A percentile compares a stretch with the other conserved stretches of the same genome.
These are phyloP conservation scores for Melanotaenia trifasciata DNA, from an alignment of 2,797 vertebrate genomes.

Conservation along the genomic window DNA sequence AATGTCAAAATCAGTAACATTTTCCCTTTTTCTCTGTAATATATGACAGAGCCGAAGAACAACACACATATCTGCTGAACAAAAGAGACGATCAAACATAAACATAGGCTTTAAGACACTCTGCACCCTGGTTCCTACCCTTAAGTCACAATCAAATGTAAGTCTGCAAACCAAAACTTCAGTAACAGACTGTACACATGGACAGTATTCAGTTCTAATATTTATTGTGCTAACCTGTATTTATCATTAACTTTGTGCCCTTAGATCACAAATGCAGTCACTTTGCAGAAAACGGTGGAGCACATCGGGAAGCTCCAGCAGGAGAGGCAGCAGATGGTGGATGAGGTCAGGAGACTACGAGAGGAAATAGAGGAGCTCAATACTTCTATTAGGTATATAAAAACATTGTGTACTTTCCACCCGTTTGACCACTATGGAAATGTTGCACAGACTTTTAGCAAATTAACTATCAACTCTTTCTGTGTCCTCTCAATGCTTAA, in stretches of 20 bases:
- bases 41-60: constrained; percentile 87
- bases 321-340: constrained; percentile 92
- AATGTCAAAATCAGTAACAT: background rate
- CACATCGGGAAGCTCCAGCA: constrained; percentile 98
- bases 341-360: constrained; percentile 89
- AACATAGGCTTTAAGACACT: constrained; percentile 92
- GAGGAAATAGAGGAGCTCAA: constrained; percentile 96
- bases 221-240: background rate
- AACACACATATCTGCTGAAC: constrained; percentile 92
- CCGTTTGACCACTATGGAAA: background rate
- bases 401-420: background rate
- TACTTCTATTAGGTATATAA: constrained; percentile 90
- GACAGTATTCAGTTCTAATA: background rate
- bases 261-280: constrained; percentile 93
- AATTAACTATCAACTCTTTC: background rate
- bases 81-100: constrained; percentile 95
- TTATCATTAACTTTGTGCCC: constrained; percentile 12
- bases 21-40: background rate
- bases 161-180: constrained; percentile 51
- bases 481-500: constrained; percentile 8
- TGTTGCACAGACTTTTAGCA: background rate
- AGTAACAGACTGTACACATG: background rate
- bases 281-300: constrained; percentile 94
- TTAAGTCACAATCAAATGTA: constrained; percentile 87
- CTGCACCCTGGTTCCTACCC: constrained; percentile 87